Percentiles rank a stretch among this genome's conserved stretches.
Evolutionary conservation across 2,113 vertebrate genomes (phyloP).

Genomic region (Phalacrocorax pelagicus): DNA sequence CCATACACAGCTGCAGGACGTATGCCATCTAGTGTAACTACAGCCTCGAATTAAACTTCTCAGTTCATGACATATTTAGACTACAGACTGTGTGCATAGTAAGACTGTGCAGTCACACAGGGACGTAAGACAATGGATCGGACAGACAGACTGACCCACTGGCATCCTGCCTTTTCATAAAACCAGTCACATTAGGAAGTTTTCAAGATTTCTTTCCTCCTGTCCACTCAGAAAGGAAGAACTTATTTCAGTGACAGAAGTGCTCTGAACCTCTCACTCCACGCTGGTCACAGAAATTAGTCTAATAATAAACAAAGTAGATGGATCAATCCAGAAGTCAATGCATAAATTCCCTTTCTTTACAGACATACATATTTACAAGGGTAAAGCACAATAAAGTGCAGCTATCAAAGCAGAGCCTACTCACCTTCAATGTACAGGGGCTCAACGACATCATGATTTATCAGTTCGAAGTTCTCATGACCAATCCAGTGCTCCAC

Average conservation of each 20-base stretch:
- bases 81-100: accelerated
- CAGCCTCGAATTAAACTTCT: background rate
- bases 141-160: background rate
- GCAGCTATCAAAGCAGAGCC: background rate
- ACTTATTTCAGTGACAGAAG: background rate
- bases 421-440: slow-evolving; percentile 96
- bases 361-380: background rate
- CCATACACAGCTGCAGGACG: background rate
- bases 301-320: background rate
- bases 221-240: background rate
- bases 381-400: background rate
- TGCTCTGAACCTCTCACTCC: background rate
- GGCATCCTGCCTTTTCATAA: background rate
- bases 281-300: background rate
- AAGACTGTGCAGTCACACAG: background rate
- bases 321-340: background rate
- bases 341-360: background rate
- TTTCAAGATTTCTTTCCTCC: background rate
- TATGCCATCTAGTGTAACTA: background rate
- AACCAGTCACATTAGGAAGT: background rate
- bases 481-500: slow-evolving; percentile 99
- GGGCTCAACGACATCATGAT: slow-evolving; percentile 97
- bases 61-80: background rate
- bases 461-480: slow-evolving; percentile 98
- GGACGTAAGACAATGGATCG: accelerated